These are phyloP conservation scores for Pogoniulus pusillus DNA, from an alignment of 2,797 vertebrate genomes.

Conservation along the genomic window DNA sequence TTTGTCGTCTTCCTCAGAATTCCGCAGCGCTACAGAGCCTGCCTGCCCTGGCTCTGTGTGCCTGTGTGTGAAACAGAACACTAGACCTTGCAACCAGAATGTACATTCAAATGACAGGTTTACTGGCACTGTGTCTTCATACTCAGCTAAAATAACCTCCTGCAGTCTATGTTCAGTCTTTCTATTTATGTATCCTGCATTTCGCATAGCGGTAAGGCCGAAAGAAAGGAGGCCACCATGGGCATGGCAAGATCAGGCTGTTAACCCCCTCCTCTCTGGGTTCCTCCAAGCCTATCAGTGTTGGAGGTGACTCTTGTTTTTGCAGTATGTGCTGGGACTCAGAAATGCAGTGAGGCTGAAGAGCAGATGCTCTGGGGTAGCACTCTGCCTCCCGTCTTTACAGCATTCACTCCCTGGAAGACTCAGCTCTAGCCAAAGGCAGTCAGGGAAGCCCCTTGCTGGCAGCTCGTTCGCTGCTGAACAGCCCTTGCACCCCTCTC, in stretches of 20 bases:
- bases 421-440: background rate
- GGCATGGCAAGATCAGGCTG: background rate
- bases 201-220: conserved; percentile 38
- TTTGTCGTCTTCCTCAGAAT: conserved; percentile 16
- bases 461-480: background rate
- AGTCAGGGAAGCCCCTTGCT: background rate
- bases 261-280: background rate
- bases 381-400: background rate
- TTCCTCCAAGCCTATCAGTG: background rate
- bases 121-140: conserved; percentile 28
- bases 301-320: background rate
- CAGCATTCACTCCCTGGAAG: background rate
- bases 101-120: conserved; percentile 45
- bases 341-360: background rate
- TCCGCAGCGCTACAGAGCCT: background rate
- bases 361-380: background rate
- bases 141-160: conserved; percentile 40
- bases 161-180: conserved; percentile 38
- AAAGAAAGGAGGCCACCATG: conserved; percentile 18
- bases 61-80: background rate
- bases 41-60: background rate
- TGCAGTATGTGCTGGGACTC: background rate
- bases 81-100: conserved; percentile 29
- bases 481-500: background rate
- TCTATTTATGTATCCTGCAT: conserved; percentile 37